Evolutionary conservation across 2,888 invertebrate genomes (phyloP), one percentile per base, ranked within the genome.

Genomic region (Platycheirus albimanus): DNA sequence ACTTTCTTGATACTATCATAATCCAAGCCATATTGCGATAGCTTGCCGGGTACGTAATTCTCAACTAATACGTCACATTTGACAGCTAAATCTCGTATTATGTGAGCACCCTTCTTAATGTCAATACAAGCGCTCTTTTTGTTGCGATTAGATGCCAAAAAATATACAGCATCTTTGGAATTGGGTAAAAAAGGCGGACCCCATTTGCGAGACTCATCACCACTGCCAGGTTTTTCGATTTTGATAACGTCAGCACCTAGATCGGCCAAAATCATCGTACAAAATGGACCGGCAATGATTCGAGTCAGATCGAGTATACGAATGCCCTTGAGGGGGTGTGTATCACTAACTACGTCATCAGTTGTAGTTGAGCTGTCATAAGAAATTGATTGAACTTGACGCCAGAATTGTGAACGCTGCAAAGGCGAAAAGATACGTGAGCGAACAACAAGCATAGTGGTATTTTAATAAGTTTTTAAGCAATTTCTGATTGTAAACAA

Each of bases 231-330:
- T 86, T 94, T 94, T 89, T 99, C 99, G 41, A 99, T 94, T 93
- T 99, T 98, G 54, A 97, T 94, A 0, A 99, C 93, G 88, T 98
- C 97, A 0, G 98, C 98, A 0, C 98, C 98, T 77, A 98, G 91
- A 91, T 99, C 98, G 1, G 96, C 96, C 19, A 99, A 91, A 67
- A 97, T 93, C 98, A 98, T 98, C 0, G 98, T 96, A 89, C 98
- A 98, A 88, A 95, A 96, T 0, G 99, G 99, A 0, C 99, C 99
- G 17, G 99, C 98, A 2, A 98, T 93, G 43, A 99, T 95, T 86
- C 98, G 92, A 5, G 96, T 95, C 80, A 97, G 89, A 91, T 97
- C 97, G 78, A 97, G 90, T 11, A 97, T 93, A 87, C 94, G 93
- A 38, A 97, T 91, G 76, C 95, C 95, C 71, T 92, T 91, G 45